phyloP scores from a whole-genome alignment of 2,888 invertebrate genomes.

The Nemotelus pantherinus region DNA sequence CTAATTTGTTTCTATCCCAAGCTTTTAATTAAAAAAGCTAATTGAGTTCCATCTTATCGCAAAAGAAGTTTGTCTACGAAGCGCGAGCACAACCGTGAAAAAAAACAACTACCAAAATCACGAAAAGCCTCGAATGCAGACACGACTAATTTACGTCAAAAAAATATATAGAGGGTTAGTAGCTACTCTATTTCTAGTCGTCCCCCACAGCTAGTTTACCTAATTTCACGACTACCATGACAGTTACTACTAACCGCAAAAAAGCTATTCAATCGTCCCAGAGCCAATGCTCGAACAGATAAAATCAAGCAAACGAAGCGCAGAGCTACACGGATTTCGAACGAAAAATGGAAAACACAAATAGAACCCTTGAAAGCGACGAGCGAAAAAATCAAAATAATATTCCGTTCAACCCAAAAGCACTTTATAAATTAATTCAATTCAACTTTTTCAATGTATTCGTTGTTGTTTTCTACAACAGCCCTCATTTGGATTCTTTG shows the following conservation, averaged over 20 bases:
- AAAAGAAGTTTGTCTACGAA: constrained; percentile 3
- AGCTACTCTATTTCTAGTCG: neutral
- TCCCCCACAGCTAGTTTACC: constrained; percentile 7
- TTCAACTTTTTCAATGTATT: constrained; percentile 60
- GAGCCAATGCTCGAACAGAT: neutral
- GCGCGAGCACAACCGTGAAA: neutral
- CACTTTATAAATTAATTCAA: constrained; percentile 63
- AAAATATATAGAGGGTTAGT: neutral
- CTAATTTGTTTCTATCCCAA: constrained; percentile 36
- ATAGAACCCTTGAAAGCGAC: neutral
- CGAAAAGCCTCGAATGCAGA: neutral
- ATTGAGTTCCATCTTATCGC: constrained; percentile 36
- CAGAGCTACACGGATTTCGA: neutral
- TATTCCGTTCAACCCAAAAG: constrained; percentile 46
- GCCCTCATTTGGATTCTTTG: constrained; percentile 23
- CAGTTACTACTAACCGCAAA: constrained; percentile 13
- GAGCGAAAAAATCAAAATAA: constrained; percentile 21
- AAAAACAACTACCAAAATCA: neutral
- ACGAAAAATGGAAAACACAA: constrained; percentile 14
- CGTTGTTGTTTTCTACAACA: constrained; percentile 37
- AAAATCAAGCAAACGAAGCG: constrained; percentile 7
- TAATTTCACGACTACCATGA: constrained; percentile 15
- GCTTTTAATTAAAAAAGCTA: constrained; percentile 42
- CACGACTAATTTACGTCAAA: neutral
- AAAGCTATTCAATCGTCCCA: constrained; percentile 6